Evolutionary conservation across 2,113 vertebrate species (phyloP).

Genomic region (Grus americana): DNA sequence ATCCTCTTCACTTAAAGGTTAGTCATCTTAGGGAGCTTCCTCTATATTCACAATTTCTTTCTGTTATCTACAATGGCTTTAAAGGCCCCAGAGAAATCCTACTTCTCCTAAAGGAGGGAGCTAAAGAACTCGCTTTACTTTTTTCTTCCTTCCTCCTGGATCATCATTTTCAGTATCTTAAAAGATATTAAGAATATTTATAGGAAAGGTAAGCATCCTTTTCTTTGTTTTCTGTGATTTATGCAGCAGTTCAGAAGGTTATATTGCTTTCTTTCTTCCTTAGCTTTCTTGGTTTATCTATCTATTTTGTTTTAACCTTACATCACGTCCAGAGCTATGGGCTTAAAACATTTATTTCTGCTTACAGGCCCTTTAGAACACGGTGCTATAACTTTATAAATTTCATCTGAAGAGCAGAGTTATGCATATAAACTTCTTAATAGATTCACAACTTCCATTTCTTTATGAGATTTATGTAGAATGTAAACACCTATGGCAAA

Average conservation of each 20-base stretch:
- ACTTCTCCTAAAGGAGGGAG: not conserved
- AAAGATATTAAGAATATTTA: not conserved
- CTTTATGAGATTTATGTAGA: not conserved
- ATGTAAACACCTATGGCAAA: not conserved
- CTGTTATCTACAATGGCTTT: not conserved
- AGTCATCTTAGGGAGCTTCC: not conserved
- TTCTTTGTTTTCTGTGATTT: not conserved
- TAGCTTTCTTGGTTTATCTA: not conserved
- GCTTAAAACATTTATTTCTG: not conserved
- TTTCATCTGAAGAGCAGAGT: not conserved
- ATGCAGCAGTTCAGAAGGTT: not conserved
- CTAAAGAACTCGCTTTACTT: not conserved
- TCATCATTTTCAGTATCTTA: not conserved
- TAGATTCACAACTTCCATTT: not conserved
- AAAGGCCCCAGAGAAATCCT: not conserved
- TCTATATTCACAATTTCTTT: not conserved
- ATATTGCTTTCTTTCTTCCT: not conserved
- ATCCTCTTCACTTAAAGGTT: not conserved
- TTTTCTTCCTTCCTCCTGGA: not conserved
- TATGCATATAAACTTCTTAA: not conserved
- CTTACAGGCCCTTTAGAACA: not conserved
- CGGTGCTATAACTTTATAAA: not conserved
- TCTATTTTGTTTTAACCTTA: not conserved
- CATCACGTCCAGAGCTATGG: not conserved
- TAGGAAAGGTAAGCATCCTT: not conserved